These are phyloP conservation scores for Ceratosolen fusciceps DNA, from an alignment of 1,140 invertebrate genomes.

Conservation along the genomic window DNA sequence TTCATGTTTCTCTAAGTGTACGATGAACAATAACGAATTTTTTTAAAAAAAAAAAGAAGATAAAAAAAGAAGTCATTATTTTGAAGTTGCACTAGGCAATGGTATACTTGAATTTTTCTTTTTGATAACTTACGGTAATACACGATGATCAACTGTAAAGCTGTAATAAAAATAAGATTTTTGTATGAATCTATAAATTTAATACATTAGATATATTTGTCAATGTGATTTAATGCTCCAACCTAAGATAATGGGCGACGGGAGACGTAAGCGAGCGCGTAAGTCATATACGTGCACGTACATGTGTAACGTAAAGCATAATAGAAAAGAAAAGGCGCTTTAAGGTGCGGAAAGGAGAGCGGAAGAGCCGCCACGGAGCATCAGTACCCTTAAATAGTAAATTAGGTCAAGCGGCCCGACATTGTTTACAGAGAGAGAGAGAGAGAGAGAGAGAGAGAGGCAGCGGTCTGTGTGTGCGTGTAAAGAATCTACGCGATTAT, in stretches of 20 bases:
- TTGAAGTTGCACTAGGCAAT: not conserved
- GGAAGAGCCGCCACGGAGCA: not conserved
- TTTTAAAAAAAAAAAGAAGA: too few species aligned
- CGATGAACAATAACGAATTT: not conserved
- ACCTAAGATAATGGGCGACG: not conserved
- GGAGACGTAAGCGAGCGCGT: too few species aligned
- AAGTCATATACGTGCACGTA: too few species aligned
- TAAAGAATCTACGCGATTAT: too few species aligned
- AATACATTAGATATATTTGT: slow-evolving; percentile 2
- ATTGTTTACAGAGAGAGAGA: too few species aligned
- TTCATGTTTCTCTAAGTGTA: slow-evolving; percentile 3
- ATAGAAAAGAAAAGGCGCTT: not conserved
- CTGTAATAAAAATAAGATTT: slow-evolving; percentile 39
- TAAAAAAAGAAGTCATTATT: too few species aligned
- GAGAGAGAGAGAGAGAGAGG: too few species aligned
- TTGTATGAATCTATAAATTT: slow-evolving; percentile 32
- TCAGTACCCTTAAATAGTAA: slow-evolving; percentile 18
- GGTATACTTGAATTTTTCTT: not conserved
- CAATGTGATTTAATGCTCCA: not conserved
- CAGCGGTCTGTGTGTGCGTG: too few species aligned
- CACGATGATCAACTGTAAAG: slow-evolving; percentile 23
- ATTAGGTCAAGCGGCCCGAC: slow-evolving; percentile 39
- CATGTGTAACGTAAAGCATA: not conserved
- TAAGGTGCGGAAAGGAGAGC: not conserved
- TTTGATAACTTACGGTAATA: not conserved